A percentile compares a stretch with the other conserved stretches of the same genome.
Evolutionary conservation across 2,113 vertebrate species (phyloP).

Genomic region (Phocoena sinus): DNA sequence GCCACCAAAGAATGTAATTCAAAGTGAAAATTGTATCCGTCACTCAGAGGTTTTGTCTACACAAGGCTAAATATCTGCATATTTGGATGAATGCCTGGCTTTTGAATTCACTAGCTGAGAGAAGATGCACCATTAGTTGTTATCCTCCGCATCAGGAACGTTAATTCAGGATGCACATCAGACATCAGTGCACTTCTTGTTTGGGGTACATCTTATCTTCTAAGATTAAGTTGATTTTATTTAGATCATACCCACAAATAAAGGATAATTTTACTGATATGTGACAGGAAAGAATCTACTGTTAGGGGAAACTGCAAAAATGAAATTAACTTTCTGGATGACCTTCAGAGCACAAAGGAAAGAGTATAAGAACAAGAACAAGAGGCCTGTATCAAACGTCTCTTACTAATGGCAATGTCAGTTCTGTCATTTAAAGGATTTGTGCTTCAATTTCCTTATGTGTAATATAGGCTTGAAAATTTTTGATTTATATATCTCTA

Average conservation of each 20-base stretch:
- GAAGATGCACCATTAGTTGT: not conserved
- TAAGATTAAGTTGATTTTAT: slow-evolving; percentile 62
- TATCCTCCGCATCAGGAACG: slow-evolving; percentile 25
- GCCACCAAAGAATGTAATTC: not conserved
- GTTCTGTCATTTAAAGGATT: not conserved
- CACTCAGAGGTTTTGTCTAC: slow-evolving; percentile 26
- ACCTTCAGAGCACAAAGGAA: not conserved
- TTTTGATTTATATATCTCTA: not conserved
- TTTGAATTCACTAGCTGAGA: slow-evolving; percentile 30
- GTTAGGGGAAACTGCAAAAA: not conserved
- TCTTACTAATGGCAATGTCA: not conserved
- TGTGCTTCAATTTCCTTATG: not conserved
- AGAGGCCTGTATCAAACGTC: not conserved
- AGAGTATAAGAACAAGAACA: not conserved
- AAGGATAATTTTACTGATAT: slow-evolving; percentile 42
- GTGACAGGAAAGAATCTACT: slow-evolving; percentile 36
- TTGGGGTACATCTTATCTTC: slow-evolving; percentile 39
- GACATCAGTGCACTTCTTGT: not conserved
- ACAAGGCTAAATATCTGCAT: slow-evolving; percentile 48
- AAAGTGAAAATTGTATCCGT: slow-evolving; percentile 24
- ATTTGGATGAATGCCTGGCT: slow-evolving; percentile 45
- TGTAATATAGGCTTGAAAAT: not conserved
- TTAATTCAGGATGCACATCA: slow-evolving; percentile 17
- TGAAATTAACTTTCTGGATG: not conserved
- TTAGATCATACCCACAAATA: slow-evolving; percentile 49